Base-by-base conservation (phyloP, 2,113 vertebrate species). In the Noturus placidus region DNA sequence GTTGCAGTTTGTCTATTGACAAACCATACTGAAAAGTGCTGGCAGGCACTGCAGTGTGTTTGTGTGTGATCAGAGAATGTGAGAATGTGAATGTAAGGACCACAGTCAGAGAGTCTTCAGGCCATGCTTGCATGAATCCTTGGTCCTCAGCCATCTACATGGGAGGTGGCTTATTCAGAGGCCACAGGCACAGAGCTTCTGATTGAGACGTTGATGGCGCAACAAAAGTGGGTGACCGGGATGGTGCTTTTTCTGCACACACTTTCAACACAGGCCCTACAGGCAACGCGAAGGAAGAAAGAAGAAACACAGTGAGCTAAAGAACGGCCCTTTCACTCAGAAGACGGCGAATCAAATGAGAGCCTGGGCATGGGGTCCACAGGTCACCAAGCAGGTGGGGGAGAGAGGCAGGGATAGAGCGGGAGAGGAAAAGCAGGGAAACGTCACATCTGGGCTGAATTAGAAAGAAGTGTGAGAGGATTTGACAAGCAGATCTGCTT, bases 301-400 rank as follows among this genome's bases (percentile, higher is more conserved):
- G 85, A 83, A 87, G 78, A 81, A 42, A 86, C 61, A 42, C 87
- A 61, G 69, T 38, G 76, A 88, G 88, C 90, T 85, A 94, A 94
- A 94, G 94, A 93, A 87, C 91, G 89, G 89, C 90, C 91, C 92
- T 94, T 94, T 92, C 89, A 91, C 91, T 95, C 90, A 89, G 91
- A 92, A 91, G 89, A 92, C 93, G 91, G 93, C 87, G 89, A 93
- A 94, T 94, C 91, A 93, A 94, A 93, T 93, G 93, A 93, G 92
- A 94, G 91, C 89, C 92, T 93, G 93, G 92, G 91, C 90, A 89
- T 82, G 69, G 88, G 91, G 93, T 92, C 92, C 86, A 79, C 72
- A 82, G 94, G 95, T 95, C 94, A 95, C 91, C 92, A 91, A 94
- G 94, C 94, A 96, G 95, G 95, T 95, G 94, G 94, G 94, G 92